Evolutionary conservation across 2,888 invertebrate genomes (phyloP), one percentile per base, ranked within the genome.

Genomic region (Ectemnius cavifrons): DNA sequence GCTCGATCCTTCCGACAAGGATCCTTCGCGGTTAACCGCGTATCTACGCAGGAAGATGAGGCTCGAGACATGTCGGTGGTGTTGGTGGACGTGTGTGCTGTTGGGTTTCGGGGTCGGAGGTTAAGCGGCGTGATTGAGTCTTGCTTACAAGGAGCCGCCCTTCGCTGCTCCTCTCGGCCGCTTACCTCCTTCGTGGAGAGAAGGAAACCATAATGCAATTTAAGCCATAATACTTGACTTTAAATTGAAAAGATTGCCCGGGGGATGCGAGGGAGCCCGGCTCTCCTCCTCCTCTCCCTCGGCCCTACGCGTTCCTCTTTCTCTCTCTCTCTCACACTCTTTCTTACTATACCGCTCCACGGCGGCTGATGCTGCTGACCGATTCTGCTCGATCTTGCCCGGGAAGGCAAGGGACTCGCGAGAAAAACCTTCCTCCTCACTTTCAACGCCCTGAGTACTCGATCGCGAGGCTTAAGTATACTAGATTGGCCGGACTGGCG

Each of bases 161-260:
- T 85, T 85, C 85, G 79, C 78, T 78, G 82, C 84, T 85, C 80
- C 82, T 81, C 83, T 81, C 83, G 75, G 76, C 78, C n/a, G 52
- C 81, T 81, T 79, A 75, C 75, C 79, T 85, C 78, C 79, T 77
- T 79, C 78, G 80, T 84, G 85, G 85, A 87, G 37, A 37, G 84
- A 87, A 87, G 87, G 86, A 87, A 89, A 89, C 89, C 91, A 89
- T 90, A 90, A 91, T 90, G 90, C 90, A 90, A 91, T 91, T 90
- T 89, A 88, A 90, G 87, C 89, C 86, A 90, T 90, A 90, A 91
- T 91, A 88, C 91, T 91, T 91, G 91, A 91, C 91, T 91, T 91
- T 91, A 91, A 91, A 91, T 91, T 91, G 91, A 91, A 91, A 91
- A 90, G 89, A 91, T 91, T 90, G 91, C 89, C 90, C 89, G 88